phyloP scores from a whole-genome alignment of 2,113 vertebrate genomes.

The Etia nguti region DNA sequence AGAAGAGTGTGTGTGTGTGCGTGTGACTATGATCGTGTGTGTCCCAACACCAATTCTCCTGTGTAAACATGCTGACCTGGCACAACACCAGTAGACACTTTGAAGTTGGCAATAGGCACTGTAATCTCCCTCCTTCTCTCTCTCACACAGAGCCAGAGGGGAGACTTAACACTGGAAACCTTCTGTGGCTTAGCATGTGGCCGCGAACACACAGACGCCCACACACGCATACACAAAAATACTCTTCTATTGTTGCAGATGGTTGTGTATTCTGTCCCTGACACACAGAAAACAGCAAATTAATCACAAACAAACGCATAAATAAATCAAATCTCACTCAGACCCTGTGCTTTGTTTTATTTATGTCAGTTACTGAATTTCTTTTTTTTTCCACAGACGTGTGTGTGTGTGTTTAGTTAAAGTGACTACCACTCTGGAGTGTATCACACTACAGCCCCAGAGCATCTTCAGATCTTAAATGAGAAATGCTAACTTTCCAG shows the following conservation, averaged over 20 bases:
- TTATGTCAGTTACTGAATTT: neutral
- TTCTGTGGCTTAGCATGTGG: constrained; percentile 44
- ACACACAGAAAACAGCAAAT: neutral
- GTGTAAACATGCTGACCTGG: constrained; percentile 69
- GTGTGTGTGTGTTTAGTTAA: neutral
- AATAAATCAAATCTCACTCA: neutral
- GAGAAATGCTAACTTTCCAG: neutral
- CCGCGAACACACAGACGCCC: neutral
- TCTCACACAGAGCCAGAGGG: constrained; percentile 22
- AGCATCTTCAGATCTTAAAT: constrained; percentile 16
- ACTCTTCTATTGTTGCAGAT: neutral
- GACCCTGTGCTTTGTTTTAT: neutral
- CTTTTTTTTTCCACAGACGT: neutral
- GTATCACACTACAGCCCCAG: neutral
- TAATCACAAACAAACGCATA: neutral
- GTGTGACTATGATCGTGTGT: neutral
- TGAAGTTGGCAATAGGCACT: constrained; percentile 61
- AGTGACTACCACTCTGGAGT: neutral
- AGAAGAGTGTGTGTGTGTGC: neutral
- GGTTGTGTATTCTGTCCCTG: neutral
- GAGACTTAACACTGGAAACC: constrained; percentile 52
- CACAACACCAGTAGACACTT: constrained; percentile 63
- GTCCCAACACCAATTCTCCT: constrained; percentile 52
- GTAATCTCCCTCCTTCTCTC: constrained; percentile 42
- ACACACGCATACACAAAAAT: neutral